Conservation (phyloP, 35 echinoderm and acorn worm genomes). For the Patiria miniata region DNA sequence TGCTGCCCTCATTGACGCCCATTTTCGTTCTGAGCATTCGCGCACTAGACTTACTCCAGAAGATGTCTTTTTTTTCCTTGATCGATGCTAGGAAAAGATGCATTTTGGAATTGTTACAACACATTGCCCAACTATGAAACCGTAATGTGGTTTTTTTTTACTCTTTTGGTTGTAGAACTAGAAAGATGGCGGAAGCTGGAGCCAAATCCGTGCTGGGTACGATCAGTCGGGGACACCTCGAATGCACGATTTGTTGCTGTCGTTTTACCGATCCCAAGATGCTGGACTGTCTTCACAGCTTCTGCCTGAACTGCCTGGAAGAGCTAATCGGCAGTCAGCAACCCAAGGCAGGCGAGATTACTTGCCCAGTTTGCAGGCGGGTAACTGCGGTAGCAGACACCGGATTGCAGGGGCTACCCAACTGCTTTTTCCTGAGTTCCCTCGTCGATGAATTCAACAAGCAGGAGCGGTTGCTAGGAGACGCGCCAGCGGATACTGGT, state of each 20-base stretch:
- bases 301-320: slow-evolving; percentile 5
- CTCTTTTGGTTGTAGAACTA: no score
- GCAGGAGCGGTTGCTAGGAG: not conserved
- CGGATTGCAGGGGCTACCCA: not conserved
- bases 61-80: not conserved
- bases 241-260: not conserved
- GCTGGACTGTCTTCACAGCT: slow-evolving; percentile 5
- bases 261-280: slow-evolving; percentile 9
- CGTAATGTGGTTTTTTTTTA: no score
- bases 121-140: not conserved
- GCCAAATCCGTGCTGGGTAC: not conserved
- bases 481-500: not conserved
- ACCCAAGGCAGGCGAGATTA: not conserved
- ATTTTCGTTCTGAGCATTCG: no score
- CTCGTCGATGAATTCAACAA: slow-evolving; percentile 14
- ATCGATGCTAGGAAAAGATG: not conserved
- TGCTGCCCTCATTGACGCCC: no score
- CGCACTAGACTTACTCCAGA: not conserved
- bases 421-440: not conserved
- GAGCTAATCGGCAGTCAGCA: not conserved
- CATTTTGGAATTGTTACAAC: not conserved
- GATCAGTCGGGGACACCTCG: not conserved
- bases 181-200: not conserved
- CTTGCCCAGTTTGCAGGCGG: not conserved
- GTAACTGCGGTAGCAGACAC: not conserved